Evolutionary conservation across 2,113 vertebrate genomes (phyloP), one percentile per base, ranked within the genome.

Genomic region (Condylura cristata): DNA sequence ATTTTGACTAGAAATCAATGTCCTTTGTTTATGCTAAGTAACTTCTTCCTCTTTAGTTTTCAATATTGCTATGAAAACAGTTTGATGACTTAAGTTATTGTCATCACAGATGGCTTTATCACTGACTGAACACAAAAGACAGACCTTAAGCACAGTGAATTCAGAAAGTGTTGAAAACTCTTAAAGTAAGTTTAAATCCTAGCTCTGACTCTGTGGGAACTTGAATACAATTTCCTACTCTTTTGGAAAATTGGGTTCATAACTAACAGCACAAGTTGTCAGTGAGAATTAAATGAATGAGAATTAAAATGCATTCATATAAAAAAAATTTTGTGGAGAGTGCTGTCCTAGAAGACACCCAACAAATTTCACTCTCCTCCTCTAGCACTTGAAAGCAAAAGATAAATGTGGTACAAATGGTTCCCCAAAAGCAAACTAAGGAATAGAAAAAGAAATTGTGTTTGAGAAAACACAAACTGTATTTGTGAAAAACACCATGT

Each of bases 401-500:
- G 72, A 41, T 4, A 51, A 63, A 0, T 8, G 20, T 7, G 16
- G 20, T 8, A 65, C 46, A 84, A 68, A n/a, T 18, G 44, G 11
- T 41, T 41, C 61, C 79, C 53, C 51, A 86, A 89, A 84, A 8
- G 34, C 75, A 85, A 48, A 26, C 22, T 41, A 46, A 60, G 39
- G 84, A 84, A 81, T 14, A 24, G 53, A 41, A 51, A 41, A 51
- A 51, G 39, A 10, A 13, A 48, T 44, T 61, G 90, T 71, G 41
- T 48, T 66, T 81, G 53, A 48, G 56, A 78, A 92, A 84, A 65
- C 0, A 12, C 85, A 78, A 74, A 72, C 18, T 5, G 11, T 78
- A 5, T 46, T 82, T 89, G 95, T 81, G 60, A 94, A 95, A 95
- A 97, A 96, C 1, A 1, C 18, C 48, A 32, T 3, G 60, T 80